Base-by-base conservation (phyloP, 2,888 invertebrate species). In the Tachina lurida region DNA sequence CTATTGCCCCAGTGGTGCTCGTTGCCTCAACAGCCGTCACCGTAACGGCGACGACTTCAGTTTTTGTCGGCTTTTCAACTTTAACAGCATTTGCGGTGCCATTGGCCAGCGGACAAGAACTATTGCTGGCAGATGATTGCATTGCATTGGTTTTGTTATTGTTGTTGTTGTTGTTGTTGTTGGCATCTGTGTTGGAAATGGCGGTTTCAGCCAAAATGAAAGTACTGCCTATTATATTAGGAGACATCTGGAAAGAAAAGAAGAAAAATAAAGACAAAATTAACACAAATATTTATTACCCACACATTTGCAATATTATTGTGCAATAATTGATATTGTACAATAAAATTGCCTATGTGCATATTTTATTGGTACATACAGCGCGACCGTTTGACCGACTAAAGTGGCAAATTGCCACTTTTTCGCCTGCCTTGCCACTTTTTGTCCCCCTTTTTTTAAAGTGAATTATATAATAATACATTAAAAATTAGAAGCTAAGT, bases 221-320 rank as follows among this genome's bases (percentile, higher is more conserved):
- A 67, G 95, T 93, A 88, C 93, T 94, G 84, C 95, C 94, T 90
- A 95, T 93, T 77, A 95, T 91, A 90, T 95, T 95, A 70, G 95
- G 95, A 86, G 95, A 94, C 95, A 95, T 95, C 89, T 92, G 68
- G 10, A 71, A 76, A 31, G 7, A 12, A 10, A 41, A 60, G 41
- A 12, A 22, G 19, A 3, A 45, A n/a, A 31, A n/a, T n/a, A n/a
- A n/a, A n/a, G n/a, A n/a, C n/a, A n/a, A 62, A 17, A 10, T 41
- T 10, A 41, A 10, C 2, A 60, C 3, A 31, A 31, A 31, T 31
- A 31, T 31, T 31, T 31, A 7, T 7, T 31, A 4, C 4, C 4
- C 4, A 31, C 2, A 31, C 3, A 4, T 31, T 31, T 31, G 31
- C 31, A 31, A 31, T 31, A 31, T 31, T 31, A 31, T 31, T 31